Conservation (phyloP, 2,113 vertebrate species). For the Heterocephalus glaber region DNA sequence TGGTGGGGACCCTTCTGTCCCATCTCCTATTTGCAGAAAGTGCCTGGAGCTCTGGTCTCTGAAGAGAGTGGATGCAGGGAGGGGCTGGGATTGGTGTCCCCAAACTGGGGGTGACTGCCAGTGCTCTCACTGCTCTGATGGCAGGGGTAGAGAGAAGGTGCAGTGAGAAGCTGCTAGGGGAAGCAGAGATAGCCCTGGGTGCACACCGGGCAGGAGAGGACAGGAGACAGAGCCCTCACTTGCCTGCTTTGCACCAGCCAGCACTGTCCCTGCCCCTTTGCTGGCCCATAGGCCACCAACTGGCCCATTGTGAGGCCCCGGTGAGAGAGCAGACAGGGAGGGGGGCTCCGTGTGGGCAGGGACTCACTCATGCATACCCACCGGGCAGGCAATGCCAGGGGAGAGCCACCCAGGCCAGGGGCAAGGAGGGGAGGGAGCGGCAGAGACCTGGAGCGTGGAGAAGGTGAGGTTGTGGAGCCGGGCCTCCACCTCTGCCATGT, state of each 20-base stretch:
- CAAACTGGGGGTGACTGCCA: neutral
- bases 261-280: constrained; percentile 41
- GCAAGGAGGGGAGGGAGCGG: neutral
- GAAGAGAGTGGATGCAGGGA: neutral
- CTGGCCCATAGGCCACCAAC: constrained; percentile 73
- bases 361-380: constrained; percentile 48
- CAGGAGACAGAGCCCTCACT: constrained; percentile 53
- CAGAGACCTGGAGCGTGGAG: neutral
- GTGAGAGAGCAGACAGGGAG: constrained; percentile 67
- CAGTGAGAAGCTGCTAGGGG: neutral
- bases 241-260: constrained; percentile 69
- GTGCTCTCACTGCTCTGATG: neutral
- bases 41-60: neutral
- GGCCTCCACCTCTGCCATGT: neutral
- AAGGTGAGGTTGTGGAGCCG: neutral
- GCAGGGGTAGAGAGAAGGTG: neutral
- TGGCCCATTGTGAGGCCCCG: constrained; percentile 77
- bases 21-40: neutral
- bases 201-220: neutral
- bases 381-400: constrained; percentile 29
- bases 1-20: neutral
- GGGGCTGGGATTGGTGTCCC: neutral
- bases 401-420: neutral
- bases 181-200: neutral
- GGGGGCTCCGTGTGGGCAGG: constrained; percentile 43